Base-by-base conservation (phyloP, 2,113 vertebrate genomes). In the Shinisaurus crocodilurus region DNA sequence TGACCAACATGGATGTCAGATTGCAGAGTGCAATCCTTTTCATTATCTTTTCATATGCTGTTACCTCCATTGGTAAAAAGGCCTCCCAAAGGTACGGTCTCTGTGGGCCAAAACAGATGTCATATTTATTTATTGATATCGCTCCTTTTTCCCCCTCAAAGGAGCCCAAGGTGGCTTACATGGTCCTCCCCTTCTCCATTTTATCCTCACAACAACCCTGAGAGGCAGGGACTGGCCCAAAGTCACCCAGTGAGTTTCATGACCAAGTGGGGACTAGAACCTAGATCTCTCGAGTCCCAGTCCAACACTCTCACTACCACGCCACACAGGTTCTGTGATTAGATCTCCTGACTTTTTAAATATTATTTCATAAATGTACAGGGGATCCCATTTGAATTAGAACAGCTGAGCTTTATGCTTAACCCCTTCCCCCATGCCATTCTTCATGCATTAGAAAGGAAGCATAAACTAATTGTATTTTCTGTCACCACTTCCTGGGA, bases 21-120 rank as follows among this genome's bases (percentile, higher is more conserved):
- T 23, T 87, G 74, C 32, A 81, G 37, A 48, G 37, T 72, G 27
- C 76, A 50, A n/a, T 70, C 10, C 45, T 90, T 92, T 93, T 40
- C 48, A 91, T 69, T 57, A 45, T 86, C 9, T 85, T 85, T 85
- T 79, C 9, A 79, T 79, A 43, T 12, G 5, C 8, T 80, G 8
- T 50, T 50, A 8, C 43, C 5, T 25, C 57, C n/a, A 25, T 63
- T 69, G 48, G 43, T 81, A 32, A n/a, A 81, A 54, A 5, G 16
- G 0, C n/a, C 6, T 40, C 20, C 37, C 10, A 74, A 32, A 70
- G 3, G 1, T 32, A 32, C 12, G 29, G 48, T 54, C 32, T 9
- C 6, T 40, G 20, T 29, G 9, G 12, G 54, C 37, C 2, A 25
- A 23, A 34, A 34, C 1, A n/a, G 32, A 54, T 81, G 15, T 81